Percentiles rank a stretch among this genome's conserved stretches.
These are phyloP conservation scores for Meteorus cinctellus DNA, from an alignment of 2,888 invertebrate species.

Conservation along the genomic window DNA sequence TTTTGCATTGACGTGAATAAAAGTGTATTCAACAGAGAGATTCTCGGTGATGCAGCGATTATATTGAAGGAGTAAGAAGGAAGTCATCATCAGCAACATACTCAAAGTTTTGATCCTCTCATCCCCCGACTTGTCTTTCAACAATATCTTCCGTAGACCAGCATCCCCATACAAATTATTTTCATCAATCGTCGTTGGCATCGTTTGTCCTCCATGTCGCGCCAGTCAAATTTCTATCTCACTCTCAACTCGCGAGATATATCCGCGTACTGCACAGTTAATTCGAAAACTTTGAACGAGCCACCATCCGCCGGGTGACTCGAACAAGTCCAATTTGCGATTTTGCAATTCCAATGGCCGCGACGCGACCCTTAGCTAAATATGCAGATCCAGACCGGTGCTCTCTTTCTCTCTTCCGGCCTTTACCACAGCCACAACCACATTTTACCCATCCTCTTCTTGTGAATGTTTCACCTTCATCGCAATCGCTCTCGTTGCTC, in stretches of 20 bases:
- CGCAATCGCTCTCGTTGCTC: not conserved
- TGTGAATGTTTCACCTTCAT: not conserved
- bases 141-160: slow-evolving; percentile 21
- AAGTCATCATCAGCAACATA: not conserved
- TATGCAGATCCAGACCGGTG: slow-evolving; percentile 67
- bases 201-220: not conserved
- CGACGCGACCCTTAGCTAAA: slow-evolving; percentile 68
- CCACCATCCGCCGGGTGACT: slow-evolving; percentile 49
- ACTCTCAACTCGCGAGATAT: slow-evolving; percentile 22
- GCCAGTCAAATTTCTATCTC: slow-evolving; percentile 23
- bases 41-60: too few relatives aligned
- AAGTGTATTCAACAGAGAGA: not conserved
- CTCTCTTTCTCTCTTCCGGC: slow-evolving; percentile 33
- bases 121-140: not conserved
- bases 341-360: slow-evolving; percentile 73
- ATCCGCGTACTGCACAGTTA: slow-evolving; percentile 55
- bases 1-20: not conserved
- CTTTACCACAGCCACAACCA: slow-evolving; percentile 32
- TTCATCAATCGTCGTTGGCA: slow-evolving; percentile 54
- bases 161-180: slow-evolving; percentile 49
- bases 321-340: slow-evolving; percentile 72
- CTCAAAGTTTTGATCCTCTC: not conserved
- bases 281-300: slow-evolving; percentile 62
- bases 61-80: not conserved
- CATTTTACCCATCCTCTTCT: slow-evolving; percentile 10